Percentiles rank a stretch among this genome's conserved stretches.
These are phyloP conservation scores for Patagioenas fasciata DNA, from an alignment of 2,113 vertebrate species.

Conservation along the genomic window DNA sequence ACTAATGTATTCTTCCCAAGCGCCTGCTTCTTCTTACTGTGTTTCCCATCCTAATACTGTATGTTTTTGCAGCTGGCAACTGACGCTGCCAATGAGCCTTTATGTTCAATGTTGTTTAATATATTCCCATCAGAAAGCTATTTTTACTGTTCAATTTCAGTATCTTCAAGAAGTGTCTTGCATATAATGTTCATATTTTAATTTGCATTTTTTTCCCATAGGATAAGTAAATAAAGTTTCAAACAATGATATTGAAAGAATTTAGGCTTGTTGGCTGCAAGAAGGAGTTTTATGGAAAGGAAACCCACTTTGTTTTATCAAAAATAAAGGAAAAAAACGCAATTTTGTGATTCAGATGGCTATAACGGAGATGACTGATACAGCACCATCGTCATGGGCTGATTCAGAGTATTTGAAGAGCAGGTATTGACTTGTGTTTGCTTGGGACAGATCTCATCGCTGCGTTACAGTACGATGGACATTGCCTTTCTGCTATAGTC, in stretches of 20 bases:
- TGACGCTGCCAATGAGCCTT: conserved; percentile 62
- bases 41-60: conserved; percentile 63
- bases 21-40: conserved; percentile 50
- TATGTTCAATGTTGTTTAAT: conserved; percentile 62
- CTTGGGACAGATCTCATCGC: neutral
- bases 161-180: conserved; percentile 46
- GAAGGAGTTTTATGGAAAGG: neutral
- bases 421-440: neutral
- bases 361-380: neutral
- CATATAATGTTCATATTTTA: conserved; percentile 23
- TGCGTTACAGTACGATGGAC: neutral
- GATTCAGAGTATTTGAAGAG: neutral
- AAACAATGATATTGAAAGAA: conserved; percentile 22
- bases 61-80: conserved; percentile 74
- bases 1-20: conserved; percentile 55
- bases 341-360: neutral
- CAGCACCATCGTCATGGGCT: neutral
- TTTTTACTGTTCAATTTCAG: conserved; percentile 61
- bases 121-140: conserved; percentile 68
- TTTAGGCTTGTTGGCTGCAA: conserved; percentile 4
- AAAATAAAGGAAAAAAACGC: neutral
- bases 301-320: neutral
- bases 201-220: conserved; percentile 67
- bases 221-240: conserved; percentile 35
- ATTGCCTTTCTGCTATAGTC: neutral